Evolutionary conservation across 2,888 invertebrate species (phyloP), one percentile per base, ranked within the genome.

Genomic region (Torymus aiolomorphi): DNA sequence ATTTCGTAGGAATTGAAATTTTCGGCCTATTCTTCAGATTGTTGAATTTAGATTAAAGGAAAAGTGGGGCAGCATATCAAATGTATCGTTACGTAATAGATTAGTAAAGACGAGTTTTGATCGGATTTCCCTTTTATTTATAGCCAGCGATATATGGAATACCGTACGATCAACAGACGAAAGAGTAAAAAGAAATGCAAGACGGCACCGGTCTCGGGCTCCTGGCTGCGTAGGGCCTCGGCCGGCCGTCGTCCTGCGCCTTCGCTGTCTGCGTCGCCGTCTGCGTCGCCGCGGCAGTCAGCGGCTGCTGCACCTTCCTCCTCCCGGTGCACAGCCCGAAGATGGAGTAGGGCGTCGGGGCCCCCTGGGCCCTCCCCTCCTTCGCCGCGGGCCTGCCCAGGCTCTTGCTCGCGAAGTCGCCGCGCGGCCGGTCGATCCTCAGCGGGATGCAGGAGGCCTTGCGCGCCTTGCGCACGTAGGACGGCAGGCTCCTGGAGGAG

Each of bases 251-350:
- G 10, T 18, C 70, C 54, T 84, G 83, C 18, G 81, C 74, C 63
- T 82, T 86, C 42, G 80, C n/a, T 8, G n/a, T n/a, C n/a, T n/a
- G n/a, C n/a, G n/a, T n/a, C n/a, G n/a, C n/a, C n/a, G 80, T 63
- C 54, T 18, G 56, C 8, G 65, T 78, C 2, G 66, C 31, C 8
- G 76, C 66, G 2, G 84, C 52, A 8, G 31, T 31, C 31, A 71
- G 80, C 49, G 57, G 24, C 11, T 67, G 75, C 56, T 74, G 73
- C 5, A 82, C 82, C 56, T 84, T 88, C 71, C 89, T 84, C 62
- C 86, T 87, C 0, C 87, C 88, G 2, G 90, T 90, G 76, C 90
- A 90, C 56, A 89, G 85, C 31, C 89, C 89, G 76, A 88, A 89
- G 75, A 90, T 89, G 76, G 89, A 89, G n/a, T 88, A 85, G n/a